A percentile compares a stretch with the other conserved stretches of the same genome.
Evolutionary conservation across 2,113 vertebrate species (phyloP).

Genomic region (Bubo bubo): DNA sequence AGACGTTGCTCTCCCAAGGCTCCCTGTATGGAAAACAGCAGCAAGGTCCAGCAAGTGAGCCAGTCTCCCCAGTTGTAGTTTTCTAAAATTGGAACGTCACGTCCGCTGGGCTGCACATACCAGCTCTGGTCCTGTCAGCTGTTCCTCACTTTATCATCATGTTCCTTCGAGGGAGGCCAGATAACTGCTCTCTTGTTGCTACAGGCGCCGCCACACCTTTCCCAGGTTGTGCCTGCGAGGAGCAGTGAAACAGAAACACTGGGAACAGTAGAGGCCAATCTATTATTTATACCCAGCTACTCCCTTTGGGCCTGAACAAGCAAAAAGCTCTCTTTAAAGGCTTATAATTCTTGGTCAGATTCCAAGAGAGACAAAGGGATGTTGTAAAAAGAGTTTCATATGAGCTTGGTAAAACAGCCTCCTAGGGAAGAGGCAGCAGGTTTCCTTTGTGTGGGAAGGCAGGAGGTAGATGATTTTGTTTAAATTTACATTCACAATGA

Average conservation of each 20-base stretch:
- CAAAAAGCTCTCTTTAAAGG: constrained; percentile 63
- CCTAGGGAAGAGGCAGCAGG: constrained; percentile 40
- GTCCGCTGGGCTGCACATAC: constrained; percentile 29
- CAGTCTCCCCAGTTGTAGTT: constrained; percentile 41
- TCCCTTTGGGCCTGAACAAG: constrained; percentile 68
- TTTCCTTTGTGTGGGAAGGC: constrained; percentile 45
- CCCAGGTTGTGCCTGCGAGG: constrained; percentile 15
- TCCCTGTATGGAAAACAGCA: constrained; percentile 36
- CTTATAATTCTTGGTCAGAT: constrained; percentile 60
- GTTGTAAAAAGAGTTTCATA: constrained; percentile 57
- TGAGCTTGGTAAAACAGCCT: constrained; percentile 47
- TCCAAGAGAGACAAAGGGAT: constrained; percentile 68
- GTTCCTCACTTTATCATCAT: constrained; percentile 57
- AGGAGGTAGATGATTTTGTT: constrained; percentile 19
- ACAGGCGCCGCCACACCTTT: constrained; percentile 34
- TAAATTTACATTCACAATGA: constrained; percentile 32
- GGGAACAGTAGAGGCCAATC: constrained; percentile 27
- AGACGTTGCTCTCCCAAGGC: background rate
- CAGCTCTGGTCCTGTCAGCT: constrained; percentile 53
- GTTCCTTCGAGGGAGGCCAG: background rate
- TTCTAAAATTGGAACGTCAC: constrained; percentile 61
- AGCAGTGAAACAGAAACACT: constrained; percentile 13
- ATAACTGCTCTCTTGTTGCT: background rate
- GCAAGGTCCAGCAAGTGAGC: background rate
- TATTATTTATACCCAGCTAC: constrained; percentile 62